These are phyloP conservation scores for Ictalurus punctatus DNA, from an alignment of 2,113 vertebrate genomes.

Conservation along the genomic window DNA sequence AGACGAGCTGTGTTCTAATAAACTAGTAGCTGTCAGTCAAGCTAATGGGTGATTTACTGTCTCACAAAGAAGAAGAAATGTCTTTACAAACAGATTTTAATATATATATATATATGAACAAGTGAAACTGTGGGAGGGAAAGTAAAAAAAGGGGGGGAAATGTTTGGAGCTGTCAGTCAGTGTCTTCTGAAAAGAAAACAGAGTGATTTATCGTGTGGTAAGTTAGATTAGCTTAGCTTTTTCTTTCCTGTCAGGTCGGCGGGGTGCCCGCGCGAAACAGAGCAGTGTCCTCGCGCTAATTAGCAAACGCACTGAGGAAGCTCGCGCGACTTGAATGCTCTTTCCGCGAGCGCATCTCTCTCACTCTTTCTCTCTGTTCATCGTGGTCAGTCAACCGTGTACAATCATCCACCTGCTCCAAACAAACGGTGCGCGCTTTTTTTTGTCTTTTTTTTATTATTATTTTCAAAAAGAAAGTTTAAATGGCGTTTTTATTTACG, in stretches of 20 bases:
- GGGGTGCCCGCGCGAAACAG: conserved; percentile 52
- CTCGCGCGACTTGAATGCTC: conserved; percentile 67
- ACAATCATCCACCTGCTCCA: conserved; percentile 77
- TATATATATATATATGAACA: not conserved
- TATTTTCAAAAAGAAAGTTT: conserved; percentile 53
- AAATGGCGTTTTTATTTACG: conserved; percentile 61
- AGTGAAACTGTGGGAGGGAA: not conserved
- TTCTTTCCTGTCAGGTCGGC: conserved; percentile 58
- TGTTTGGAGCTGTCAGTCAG: conserved; percentile 23
- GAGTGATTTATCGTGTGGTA: conserved; percentile 41
- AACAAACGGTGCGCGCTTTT: conserved; percentile 60
- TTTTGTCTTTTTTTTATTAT: conserved; percentile 42
- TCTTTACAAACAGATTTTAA: conserved; percentile 17
- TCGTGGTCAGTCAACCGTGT: conserved; percentile 65
- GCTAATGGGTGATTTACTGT: not conserved
- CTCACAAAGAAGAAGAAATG: conserved; percentile 2
- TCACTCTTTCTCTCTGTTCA: conserved; percentile 41
- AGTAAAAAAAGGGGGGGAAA: not conserved
- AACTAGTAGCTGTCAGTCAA: not conserved
- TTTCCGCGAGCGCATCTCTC: conserved; percentile 58
- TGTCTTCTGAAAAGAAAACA: not conserved
- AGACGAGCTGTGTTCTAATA: not conserved
- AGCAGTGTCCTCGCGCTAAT: conserved; percentile 66
- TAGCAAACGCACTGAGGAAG: conserved; percentile 66
- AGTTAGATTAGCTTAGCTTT: conserved; percentile 43